Evolutionary conservation across 2,888 invertebrate species (phyloP), one percentile per base, ranked within the genome.

Genomic region (Chloroclystis v-ata): DNA sequence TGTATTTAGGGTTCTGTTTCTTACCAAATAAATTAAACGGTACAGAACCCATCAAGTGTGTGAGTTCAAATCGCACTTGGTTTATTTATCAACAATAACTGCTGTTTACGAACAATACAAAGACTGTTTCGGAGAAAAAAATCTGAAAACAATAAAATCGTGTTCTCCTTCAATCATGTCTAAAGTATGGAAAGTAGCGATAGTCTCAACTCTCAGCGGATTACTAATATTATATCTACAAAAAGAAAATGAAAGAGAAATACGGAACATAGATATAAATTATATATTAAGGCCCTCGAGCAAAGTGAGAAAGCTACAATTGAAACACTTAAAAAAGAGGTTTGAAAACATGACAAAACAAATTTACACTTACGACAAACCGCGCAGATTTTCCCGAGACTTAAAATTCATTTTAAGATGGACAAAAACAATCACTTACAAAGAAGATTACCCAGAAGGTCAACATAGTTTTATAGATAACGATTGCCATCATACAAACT

Each of bases 401-500:
- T 65, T 74, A 1, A 84, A 74, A 44, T 83, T 60, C 43, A 72
- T 83, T 5, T 52, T 83, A 4, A 78, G 73, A 54, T 82, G 75
- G 69, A 72, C 71, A 0, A 41, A 63, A 7, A 63, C 63, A 1
- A 75, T 67, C 8, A 5, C 16, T 10, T 20, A 16, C 20, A 3
- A 16, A 1, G 3, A 6, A 1, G 1, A 47, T 60, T 1, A 67
- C 59, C 5, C 47, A 41, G 26, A 66, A 60, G 82, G 82, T 0
- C 82, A 83, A 49, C 33, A 48, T 1, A 47, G 63, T 0, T 84
- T 84, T 37, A 45, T 78, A 1, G 54, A 67, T 0, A 54, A 58
- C 11, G 77, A 82, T 2, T 87, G 89, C 48, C 60, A 75, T 0
- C 70, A 73, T 45, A 65, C 61, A 7, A 86, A 89, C 41, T 91